Conservation (phyloP, 2,888 invertebrate genomes). For the Xestia xanthographa region DNA sequence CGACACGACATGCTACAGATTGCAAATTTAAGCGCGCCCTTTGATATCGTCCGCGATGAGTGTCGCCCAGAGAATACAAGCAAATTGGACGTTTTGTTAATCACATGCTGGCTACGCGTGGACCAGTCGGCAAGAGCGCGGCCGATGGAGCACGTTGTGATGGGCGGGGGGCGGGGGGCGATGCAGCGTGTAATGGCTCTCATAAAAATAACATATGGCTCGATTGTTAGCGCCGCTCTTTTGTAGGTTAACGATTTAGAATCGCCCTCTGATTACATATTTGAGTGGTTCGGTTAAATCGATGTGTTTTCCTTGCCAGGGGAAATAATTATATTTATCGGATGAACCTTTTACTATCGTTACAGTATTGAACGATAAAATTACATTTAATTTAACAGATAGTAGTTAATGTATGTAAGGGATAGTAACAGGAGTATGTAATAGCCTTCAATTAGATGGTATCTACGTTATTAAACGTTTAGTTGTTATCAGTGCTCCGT, state of each 20-base stretch:
- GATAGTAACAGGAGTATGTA: neutral
- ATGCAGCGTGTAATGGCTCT: constrained; percentile 25
- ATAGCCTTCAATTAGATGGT: neutral
- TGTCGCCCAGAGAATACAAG: constrained; percentile 32
- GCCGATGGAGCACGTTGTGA: constrained; percentile 28
- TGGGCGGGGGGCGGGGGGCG: neutral
- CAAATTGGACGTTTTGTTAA: constrained; percentile 47
- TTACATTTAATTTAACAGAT: constrained; percentile 9
- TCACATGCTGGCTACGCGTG: constrained; percentile 1
- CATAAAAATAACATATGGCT: constrained; percentile 39
- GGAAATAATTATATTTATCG: constrained; percentile 12
- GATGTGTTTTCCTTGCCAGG: constrained; percentile 18
- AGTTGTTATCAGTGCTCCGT: constrained; percentile 6
- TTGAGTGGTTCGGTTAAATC: constrained; percentile 18
- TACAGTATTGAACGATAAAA: neutral
- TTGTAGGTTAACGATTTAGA: constrained; percentile 47
- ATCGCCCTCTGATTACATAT: constrained; percentile 39
- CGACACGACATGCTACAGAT: constrained; percentile 32
- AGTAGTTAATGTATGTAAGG: neutral
- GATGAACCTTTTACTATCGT: constrained; percentile 5
- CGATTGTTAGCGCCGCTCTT: constrained; percentile 27
- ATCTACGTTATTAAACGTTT: constrained; percentile 9
- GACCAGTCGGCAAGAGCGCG: neutral
- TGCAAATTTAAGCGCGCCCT: constrained; percentile 48
- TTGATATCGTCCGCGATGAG: constrained; percentile 42